Conservation (phyloP, 2,797 vertebrate species). For the Cuculus canorus region DNA sequence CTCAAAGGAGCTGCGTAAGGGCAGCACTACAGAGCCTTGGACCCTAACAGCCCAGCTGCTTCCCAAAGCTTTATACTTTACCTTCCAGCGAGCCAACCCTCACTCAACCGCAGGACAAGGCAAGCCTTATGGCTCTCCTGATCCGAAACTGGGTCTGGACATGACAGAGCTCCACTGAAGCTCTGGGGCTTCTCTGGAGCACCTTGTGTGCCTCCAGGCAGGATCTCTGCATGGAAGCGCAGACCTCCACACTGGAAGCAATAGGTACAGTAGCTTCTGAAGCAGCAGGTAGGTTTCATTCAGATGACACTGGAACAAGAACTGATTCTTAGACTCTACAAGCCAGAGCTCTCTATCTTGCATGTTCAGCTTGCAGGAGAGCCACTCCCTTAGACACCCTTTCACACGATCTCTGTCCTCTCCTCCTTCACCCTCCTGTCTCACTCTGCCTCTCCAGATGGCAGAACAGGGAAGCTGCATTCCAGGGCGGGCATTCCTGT, state of each 20-base stretch:
- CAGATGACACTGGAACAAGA: not conserved
- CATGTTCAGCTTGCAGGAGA: not conserved
- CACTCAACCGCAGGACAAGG: fast-evolving
- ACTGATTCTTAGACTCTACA: not conserved
- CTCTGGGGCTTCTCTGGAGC: not conserved
- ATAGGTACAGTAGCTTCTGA: not conserved
- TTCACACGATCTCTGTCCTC: not conserved
- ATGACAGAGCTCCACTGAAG: not conserved
- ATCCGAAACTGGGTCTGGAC: not conserved
- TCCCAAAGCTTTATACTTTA: not conserved
- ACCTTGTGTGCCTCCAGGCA: not conserved
- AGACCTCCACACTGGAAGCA: not conserved
- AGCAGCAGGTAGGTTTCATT: not conserved
- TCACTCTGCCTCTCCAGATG: not conserved
- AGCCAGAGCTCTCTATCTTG: not conserved
- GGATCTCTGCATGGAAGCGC: not conserved
- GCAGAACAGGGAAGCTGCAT: not conserved
- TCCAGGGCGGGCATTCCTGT: not conserved
- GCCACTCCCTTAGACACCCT: not conserved
- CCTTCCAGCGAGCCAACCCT: not conserved
- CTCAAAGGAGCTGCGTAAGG: no score
- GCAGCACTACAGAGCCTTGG: not conserved
- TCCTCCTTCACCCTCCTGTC: not conserved
- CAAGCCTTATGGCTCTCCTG: not conserved
- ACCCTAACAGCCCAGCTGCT: not conserved